Evolutionary conservation across 2,797 vertebrate species (phyloP), one percentile per base, ranked within the genome.

Genomic region (Enoplosus armatus): DNA sequence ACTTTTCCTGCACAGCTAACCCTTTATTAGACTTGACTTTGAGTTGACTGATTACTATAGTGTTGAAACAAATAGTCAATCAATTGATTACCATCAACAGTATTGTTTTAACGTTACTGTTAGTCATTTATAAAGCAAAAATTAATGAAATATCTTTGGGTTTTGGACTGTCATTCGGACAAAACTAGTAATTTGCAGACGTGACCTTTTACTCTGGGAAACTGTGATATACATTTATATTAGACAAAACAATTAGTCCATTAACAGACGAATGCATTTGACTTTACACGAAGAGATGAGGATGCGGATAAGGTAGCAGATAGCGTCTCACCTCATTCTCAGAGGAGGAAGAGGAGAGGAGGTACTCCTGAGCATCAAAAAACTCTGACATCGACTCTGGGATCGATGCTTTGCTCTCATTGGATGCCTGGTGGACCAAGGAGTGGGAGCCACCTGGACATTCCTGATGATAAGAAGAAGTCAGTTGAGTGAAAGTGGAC

Each of bases 341-440:
- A 73, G 98, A 99, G 80, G 98, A 99, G 73, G 98, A 99, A n/a
- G 97, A 97, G 63, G 98, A 99, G 41, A 99, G 93, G 0, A 99
- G 95, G 85, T 98, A 97, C 92, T 99, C 98, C 88, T 98, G 97
- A 14, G 98, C 98, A 67, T 99, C 98, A 82, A 96, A 98, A 86
- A 99, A 99, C 93, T 99, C 98, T 0, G 97, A 97, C 43, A 99
- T 94, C 0, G 98, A 99, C 88, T 99, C 98, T 0, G 97, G 95
- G 71, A 99, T 95, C 9, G 98, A 99, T 0, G 95, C 91, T 61
- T 94, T 96, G 86, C 97, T 99, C 86, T 99, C 98, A 51, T 95
- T 97, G 79, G 98, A 98, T 20, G 92, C 84, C 90, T 99, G 98
- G 87, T 99, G 97, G 78, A 98, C 96, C 63, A 99, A 91, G 16